These are phyloP conservation scores for Tenthredo mesomela DNA, from an alignment of 2,888 invertebrate genomes.

Conservation along the genomic window DNA sequence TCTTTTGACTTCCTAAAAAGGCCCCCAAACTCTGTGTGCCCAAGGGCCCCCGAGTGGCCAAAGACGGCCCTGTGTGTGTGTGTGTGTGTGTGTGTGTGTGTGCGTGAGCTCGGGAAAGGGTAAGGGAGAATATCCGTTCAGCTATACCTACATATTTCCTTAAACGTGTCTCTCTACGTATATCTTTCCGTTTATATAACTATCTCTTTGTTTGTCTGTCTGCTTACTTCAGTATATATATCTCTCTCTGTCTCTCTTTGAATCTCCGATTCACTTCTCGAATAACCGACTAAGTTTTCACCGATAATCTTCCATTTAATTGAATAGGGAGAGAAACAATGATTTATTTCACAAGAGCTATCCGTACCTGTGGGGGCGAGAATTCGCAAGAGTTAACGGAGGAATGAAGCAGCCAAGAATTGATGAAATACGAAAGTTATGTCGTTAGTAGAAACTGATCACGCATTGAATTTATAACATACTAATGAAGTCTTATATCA, in stretches of 20 bases:
- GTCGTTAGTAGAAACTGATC: slow-evolving; percentile 65
- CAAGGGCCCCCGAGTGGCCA: too few species aligned
- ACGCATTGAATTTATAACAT: background rate
- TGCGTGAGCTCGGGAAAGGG: background rate
- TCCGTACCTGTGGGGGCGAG: background rate
- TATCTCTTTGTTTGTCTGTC: slow-evolving; percentile 17
- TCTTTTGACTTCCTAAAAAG: too few species aligned
- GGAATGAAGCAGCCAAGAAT: slow-evolving; percentile 53
- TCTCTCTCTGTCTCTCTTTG: slow-evolving; percentile 52
- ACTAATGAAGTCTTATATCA: background rate
- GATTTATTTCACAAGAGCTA: slow-evolving; percentile 63
- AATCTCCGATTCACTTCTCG: slow-evolving; percentile 36
- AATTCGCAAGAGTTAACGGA: background rate
- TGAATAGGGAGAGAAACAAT: slow-evolving; percentile 66
- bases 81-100: slow-evolving; percentile 9
- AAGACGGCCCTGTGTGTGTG: too few species aligned
- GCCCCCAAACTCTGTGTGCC: too few species aligned
- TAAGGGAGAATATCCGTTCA: background rate
- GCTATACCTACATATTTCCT: background rate
- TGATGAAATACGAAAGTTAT: slow-evolving; percentile 58
- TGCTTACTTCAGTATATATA: slow-evolving; percentile 24
- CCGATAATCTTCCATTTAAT: slow-evolving; percentile 66
- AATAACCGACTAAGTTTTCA: slow-evolving; percentile 59
- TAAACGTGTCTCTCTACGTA: slow-evolving; percentile 28
- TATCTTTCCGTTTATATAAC: slow-evolving; percentile 12